Base-by-base conservation (phyloP, 1,140 invertebrate species). In the Zaprionus ghesquierei region DNA sequence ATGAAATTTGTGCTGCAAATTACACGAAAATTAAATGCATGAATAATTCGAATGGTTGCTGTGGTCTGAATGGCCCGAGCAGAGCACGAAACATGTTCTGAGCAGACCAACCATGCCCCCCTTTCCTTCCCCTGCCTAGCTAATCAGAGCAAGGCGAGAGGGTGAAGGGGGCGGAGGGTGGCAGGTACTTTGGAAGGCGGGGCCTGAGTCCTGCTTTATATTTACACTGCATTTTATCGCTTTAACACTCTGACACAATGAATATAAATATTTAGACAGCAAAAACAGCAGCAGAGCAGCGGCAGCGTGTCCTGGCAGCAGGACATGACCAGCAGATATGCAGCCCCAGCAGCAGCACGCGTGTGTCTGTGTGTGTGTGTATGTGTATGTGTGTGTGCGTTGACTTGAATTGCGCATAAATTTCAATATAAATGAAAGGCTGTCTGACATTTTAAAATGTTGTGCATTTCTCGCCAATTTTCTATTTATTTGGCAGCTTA, bases 261-360 rank as follows among this genome's bases (percentile, higher is more conserved):
- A 87, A 87, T 87, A 87, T 87, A 87, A 87, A 87, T 87, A 87
- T 87, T 87, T 87, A 86, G 84, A 87, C 84, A 87, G 79, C 84
- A 87, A 89, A 87, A 87, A 87, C 84, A 87, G 84, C 81, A 85
- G 55, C 71, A 62, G 35, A 38, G 50, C 29, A 71, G 51, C 50
- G 31, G 56, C 20, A 72, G 58, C 68, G 46, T 74, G 63, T 81
- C 65, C 77, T 68, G 60, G 50, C 64, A 73, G 59, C 77, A 86
- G 81, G 65, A 81, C 81, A 75, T 59, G 74, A 74, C 74, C 63
- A 81, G 63, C 81, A 86, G 81, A 74, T 80, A 79, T 77, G 41
- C 74, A 59, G 20, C 35, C 22, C 60, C 15, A n/a, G 10, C n/a
- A 29, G 53, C 49, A 23, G 20, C 29, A 49, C 15, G 13, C 29